A percentile compares a stretch with the other conserved stretches of the same genome.
Evolutionary conservation across 2,797 vertebrate genomes (phyloP).

Genomic region (Coreius guichenoti): DNA sequence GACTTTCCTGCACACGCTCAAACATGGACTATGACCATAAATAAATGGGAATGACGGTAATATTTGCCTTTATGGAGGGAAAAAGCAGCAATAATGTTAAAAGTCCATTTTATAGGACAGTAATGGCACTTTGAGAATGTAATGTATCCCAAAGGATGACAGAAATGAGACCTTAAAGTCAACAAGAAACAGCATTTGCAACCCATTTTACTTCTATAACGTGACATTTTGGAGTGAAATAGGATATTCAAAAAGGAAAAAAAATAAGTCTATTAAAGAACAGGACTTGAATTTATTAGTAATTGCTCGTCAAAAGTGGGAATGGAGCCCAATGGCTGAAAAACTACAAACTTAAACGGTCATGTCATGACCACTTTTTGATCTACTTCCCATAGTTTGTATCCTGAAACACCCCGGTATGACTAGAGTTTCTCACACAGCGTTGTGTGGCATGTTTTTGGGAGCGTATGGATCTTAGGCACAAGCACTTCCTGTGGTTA

Average conservation of each 20-base stretch:
- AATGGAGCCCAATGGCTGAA: not conserved
- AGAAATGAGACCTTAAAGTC: not conserved
- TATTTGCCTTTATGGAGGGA: conserved; percentile 17
- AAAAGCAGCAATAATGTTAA: conserved; percentile 7
- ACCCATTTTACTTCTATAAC: not conserved
- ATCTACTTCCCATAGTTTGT: not conserved
- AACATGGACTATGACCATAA: not conserved
- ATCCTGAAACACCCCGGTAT: not conserved
- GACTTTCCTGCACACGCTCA: not conserved
- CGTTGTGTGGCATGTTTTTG: conserved; percentile 31
- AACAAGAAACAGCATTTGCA: conserved; percentile 1
- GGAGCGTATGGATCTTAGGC: conserved; percentile 23
- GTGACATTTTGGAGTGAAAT: not conserved
- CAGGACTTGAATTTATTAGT: not conserved
- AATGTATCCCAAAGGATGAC: not conserved
- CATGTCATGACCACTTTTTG: not conserved
- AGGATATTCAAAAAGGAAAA: not conserved
- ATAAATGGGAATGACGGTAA: not conserved
- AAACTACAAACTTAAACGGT: not conserved
- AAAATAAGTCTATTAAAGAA: not conserved
- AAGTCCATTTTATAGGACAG: conserved; percentile 14
- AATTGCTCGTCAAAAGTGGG: not conserved
- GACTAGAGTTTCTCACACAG: not conserved
- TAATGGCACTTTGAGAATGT: not conserved
- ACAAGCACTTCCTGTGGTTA: conserved; percentile 51